Conservation (phyloP, 35 echinoderm and acorn worm species). For the Hemicentrotus pulcherrimus region DNA sequence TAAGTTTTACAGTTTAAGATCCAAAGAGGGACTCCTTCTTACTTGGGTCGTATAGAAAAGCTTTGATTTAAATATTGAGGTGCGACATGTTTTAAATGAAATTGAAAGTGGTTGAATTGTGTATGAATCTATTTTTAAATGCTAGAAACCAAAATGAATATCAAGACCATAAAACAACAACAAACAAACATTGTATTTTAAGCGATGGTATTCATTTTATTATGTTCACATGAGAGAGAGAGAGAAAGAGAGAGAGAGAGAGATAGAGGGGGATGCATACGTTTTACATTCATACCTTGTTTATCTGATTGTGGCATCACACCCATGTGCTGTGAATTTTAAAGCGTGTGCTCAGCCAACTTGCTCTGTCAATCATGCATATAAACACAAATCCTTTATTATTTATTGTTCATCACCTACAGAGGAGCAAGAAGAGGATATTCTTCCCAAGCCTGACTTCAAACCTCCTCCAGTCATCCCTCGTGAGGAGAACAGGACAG, state of each 20-base stretch:
- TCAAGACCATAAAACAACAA: too few relatives aligned
- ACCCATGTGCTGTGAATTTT: background rate
- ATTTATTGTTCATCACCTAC: background rate
- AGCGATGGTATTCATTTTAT: too few relatives aligned
- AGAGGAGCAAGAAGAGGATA: constrained; percentile 89
- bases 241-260: too few relatives aligned
- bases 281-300: too few relatives aligned
- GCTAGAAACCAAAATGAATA: background rate
- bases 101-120: background rate
- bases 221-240: too few relatives aligned
- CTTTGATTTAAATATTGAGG: background rate
- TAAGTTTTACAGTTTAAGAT: background rate
- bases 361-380: background rate
- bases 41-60: background rate
- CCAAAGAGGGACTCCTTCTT: background rate
- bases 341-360: background rate
- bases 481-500: constrained; percentile 88
- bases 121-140: background rate
- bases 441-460: constrained; percentile 91
- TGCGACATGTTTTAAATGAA: background rate
- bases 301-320: background rate
- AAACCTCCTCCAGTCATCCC: constrained; percentile 98
- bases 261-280: too few relatives aligned
- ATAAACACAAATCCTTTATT: background rate
- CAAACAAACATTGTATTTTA: too few relatives aligned